Evolutionary conservation across 2,113 vertebrate species (phyloP).

Genomic region (Equus quagga): DNA sequence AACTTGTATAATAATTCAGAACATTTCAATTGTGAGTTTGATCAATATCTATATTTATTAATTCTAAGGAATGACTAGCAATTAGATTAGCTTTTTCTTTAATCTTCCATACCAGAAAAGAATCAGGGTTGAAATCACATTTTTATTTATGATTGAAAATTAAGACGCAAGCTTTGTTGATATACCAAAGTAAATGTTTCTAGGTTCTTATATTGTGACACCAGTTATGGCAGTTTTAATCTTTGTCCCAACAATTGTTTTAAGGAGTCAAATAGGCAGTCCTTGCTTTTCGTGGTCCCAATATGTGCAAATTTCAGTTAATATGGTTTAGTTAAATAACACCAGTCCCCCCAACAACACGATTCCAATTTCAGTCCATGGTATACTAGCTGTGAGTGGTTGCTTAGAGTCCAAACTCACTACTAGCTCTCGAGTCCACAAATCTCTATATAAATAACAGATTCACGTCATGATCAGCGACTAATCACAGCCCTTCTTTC

Average conservation of each 20-base stretch:
- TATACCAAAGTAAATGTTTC: neutral
- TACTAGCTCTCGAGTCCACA: neutral
- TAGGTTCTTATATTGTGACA: neutral
- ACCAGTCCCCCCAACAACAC: neutral
- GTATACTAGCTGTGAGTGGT: neutral
- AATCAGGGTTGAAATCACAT: neutral
- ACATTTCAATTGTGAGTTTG: neutral
- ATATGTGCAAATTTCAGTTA: neutral
- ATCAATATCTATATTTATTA: neutral
- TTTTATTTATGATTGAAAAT: slow-evolving; percentile 45
- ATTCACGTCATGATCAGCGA: neutral
- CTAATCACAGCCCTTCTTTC: neutral
- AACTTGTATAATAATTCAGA: neutral
- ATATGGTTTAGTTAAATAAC: slow-evolving; percentile 2
- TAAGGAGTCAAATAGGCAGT: neutral
- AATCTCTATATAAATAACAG: slow-evolving; percentile 14
- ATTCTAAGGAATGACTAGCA: neutral
- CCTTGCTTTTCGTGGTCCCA: neutral
- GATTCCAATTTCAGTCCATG: neutral
- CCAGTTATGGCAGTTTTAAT: neutral
- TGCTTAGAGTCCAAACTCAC: neutral
- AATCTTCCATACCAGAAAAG: slow-evolving; percentile 12
- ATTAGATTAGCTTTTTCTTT: neutral
- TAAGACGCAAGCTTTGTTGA: neutral
- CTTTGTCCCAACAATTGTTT: neutral